phyloP scores from a whole-genome alignment of 2,113 vertebrate genomes.

The Callaeas wilsoni region DNA sequence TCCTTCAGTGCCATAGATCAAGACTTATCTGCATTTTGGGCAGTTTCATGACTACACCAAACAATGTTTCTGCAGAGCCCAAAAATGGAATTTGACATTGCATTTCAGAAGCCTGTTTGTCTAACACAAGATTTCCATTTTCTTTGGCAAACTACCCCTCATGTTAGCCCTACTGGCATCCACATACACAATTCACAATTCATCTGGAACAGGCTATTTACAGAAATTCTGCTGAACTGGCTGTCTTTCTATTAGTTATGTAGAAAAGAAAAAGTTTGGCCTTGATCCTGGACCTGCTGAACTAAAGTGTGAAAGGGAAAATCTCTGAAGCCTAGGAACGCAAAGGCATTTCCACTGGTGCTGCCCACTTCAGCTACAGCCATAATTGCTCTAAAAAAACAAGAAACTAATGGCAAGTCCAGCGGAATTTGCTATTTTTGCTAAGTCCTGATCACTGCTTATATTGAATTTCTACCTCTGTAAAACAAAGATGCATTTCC shows the following conservation, averaged over 20 bases:
- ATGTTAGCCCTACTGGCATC: not conserved
- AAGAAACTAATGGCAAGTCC: not conserved
- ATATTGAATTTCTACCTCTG: not conserved
- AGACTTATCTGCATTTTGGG: not conserved
- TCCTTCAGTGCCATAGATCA: not conserved
- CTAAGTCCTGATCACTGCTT: not conserved
- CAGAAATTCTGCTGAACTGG: conserved; percentile 31
- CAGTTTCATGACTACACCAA: not conserved
- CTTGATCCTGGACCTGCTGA: conserved; percentile 25
- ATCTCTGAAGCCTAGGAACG: not conserved
- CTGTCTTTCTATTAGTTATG: conserved; percentile 2
- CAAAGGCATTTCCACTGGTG: not conserved
- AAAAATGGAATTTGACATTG: not conserved
- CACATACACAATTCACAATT: not conserved
- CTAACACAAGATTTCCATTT: not conserved
- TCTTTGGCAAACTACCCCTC: not conserved
- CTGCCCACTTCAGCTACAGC: not conserved
- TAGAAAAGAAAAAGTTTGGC: conserved; percentile 21
- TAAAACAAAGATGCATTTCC: not conserved
- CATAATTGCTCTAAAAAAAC: not conserved
- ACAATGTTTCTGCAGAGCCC: not conserved
- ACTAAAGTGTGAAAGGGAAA: conserved; percentile 6
- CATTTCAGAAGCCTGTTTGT: not conserved
- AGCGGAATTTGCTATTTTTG: not conserved
- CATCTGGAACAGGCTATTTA: conserved; percentile 22